Evolutionary conservation across 2,797 vertebrate species (phyloP), one percentile per base, ranked within the genome.

Genomic region (Otolemur crassicaudatus): DNA sequence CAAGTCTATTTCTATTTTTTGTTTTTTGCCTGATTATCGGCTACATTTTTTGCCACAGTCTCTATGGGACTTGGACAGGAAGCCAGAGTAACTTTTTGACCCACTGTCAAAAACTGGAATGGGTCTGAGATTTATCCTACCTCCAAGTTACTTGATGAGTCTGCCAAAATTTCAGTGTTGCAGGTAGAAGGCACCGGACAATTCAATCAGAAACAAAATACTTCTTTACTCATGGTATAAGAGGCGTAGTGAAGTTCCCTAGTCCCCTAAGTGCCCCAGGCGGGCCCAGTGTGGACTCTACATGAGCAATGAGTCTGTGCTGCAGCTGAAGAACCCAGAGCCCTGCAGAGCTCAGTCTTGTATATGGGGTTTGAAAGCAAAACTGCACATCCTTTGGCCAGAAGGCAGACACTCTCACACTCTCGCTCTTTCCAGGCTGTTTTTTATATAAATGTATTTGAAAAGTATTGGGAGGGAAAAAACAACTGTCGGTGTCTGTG

Each of bases 371-470:
- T 85, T 93, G 46, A 75, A 46, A 80, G 46, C 40, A 93, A 85
- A 85, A 37, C 16, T 82, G 76, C 17, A 8, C 17, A 37, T 7
- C 25, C 34, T 90, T 95, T 86, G 9, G 37, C 58, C n/a, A 43
- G 58, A 67, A 46, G 34, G 19, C 22, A 96, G 56, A 40, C 40
- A 40, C 40, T 40, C 40, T 40, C 40, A 31, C 69, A 43, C 8
- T 29, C 23, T 70, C 16, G 80, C 72, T 67, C 17, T 73, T 56
- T 23, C 31, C 81, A 82, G 37, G 5, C 20, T 93, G 29, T 81
- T 95, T 93, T 27, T 87, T 94, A 40, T n/a, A n/a, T n/a, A n/a
- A n/a, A n/a, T n/a, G n/a, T 34, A 23, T 19, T 56, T 53, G 13
- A 34, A 69, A 91, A 8, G 22, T 29, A 56, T 69, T 70, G 83